Base-by-base conservation (phyloP, 2,888 invertebrate genomes). In the Tetragonula carbonaria region DNA sequence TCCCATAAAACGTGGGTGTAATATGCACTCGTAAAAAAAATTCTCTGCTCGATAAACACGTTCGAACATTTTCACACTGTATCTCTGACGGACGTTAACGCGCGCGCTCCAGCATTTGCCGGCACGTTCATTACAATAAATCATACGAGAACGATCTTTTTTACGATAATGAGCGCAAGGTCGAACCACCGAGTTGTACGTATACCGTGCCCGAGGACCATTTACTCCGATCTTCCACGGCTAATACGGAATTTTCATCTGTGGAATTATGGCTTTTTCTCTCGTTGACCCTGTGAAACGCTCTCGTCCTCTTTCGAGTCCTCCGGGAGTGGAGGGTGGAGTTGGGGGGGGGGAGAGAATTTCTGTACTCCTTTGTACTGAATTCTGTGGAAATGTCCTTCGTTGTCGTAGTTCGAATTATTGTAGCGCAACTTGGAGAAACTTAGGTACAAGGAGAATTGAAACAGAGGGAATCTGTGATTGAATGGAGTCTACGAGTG, bases 371-470 rank as follows among this genome's bases (percentile, higher is more conserved):
- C 53, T 53, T 70, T 53, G 28, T 21, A 18, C 13, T 21, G 2
- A 55, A 57, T 71, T 71, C 71, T 57, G 16, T 45, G n/a, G 8
- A 71, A 18, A 57, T 57, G 50, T 55, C 11, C 71, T n/a, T 18
- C n/a, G 8, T 16, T n/a, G 71, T 57, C 33, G 16, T 11, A n/a
- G n/a, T n/a, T 38, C 4, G 28, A 38, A 11, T 38, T 53, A 38
- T 57, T 13, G 70, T 6, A 33, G 8, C 23, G 16, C 23, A 8
- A 28, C 16, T 23, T 28, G 18, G 6, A 8, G 8, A 3, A 28
- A 28, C 6, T 62, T 28, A 62, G 13, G n/a, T 13, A 4, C 23
- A 28, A 33, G 33, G 11, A 11, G 11, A 33, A 18, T 63, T 18
- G 11, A 4, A 1, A 63, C 8, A 11, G 21, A 28, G 18, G 18